These are phyloP conservation scores for Microchrysa polita DNA, from an alignment of 2,888 invertebrate species.

Conservation along the genomic window DNA sequence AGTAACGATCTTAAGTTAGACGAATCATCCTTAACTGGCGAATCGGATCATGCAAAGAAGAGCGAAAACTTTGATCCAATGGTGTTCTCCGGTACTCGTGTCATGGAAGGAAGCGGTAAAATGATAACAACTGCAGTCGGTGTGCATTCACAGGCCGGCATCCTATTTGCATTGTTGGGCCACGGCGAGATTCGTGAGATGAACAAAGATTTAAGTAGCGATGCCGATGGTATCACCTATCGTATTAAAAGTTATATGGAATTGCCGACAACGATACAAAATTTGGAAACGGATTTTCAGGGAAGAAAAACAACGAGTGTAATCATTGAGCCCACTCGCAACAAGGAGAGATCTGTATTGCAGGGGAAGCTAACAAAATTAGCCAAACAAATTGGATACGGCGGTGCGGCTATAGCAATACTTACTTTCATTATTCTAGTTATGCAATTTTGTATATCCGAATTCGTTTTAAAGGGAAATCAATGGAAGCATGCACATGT, in stretches of 20 bases:
- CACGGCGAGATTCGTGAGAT: constrained; percentile 92
- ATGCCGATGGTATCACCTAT: too few species aligned
- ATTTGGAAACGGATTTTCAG: too few species aligned
- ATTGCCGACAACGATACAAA: too few species aligned
- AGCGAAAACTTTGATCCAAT: constrained; percentile 93
- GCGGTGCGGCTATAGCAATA: constrained; percentile 97
- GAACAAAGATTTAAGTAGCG: constrained; percentile 96
- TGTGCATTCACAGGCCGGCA: constrained; percentile 96
- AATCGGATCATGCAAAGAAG: constrained; percentile 99
- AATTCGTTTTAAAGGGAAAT: constrained; percentile 80
- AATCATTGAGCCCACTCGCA: constrained; percentile 68
- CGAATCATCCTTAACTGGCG: constrained; percentile 98
- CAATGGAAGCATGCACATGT: constrained; percentile 86
- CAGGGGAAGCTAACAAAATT: constrained; percentile 98
- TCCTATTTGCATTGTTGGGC: constrained; percentile 98
- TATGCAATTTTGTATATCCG: constrained; percentile 91
- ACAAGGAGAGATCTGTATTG: constrained; percentile 97
- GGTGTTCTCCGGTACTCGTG: constrained; percentile 98
- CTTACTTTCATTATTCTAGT: constrained; percentile 96
- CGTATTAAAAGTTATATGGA: too few species aligned
- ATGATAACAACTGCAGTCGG: constrained; percentile 98
- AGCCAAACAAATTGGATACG: constrained; percentile 99
- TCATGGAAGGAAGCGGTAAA: constrained; percentile 99
- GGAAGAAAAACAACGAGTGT: constrained; percentile 58
- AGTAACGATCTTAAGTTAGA: constrained; percentile 99